Percentiles rank a stretch among this genome's conserved stretches.
Evolutionary conservation across 1,140 invertebrate genomes (phyloP).

Genomic region (Cydia strobilella): DNA sequence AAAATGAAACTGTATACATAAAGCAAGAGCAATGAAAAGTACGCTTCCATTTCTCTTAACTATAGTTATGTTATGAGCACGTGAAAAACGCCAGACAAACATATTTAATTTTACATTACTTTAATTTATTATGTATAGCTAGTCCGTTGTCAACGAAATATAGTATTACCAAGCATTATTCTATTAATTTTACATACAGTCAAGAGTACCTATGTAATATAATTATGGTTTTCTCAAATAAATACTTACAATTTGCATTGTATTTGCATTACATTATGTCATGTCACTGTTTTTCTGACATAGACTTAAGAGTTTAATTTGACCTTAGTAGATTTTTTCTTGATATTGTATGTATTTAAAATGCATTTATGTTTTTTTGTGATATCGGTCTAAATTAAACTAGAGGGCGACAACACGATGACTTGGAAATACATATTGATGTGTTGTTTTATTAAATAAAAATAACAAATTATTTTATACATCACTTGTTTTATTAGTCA

Average conservation of each 20-base stretch:
- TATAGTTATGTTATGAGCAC: not conserved
- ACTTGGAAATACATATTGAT: conserved; percentile 76
- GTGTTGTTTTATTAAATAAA: conserved; percentile 70
- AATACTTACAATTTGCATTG: no score
- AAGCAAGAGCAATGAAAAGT: no score
- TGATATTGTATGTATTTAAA: conserved; percentile 14
- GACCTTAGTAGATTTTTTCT: not conserved
- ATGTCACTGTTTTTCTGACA: not conserved
- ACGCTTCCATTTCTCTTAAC: not conserved
- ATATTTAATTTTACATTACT: not conserved
- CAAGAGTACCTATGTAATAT: not conserved
- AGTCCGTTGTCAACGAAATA: conserved; percentile 46
- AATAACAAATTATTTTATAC: conserved; percentile 77
- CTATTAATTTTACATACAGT: not conserved
- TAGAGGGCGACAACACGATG: conserved; percentile 46
- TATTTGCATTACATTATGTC: not conserved
- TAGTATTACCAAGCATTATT: conserved; percentile 29
- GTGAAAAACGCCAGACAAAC: not conserved
- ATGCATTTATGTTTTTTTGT: conserved; percentile 60
- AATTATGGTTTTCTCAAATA: not conserved
- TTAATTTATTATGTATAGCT: conserved; percentile 29
- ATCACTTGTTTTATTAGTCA: conserved; percentile 62
- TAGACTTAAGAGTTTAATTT: not conserved
- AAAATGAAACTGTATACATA: no score
- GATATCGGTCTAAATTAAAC: conserved; percentile 46